Evolutionary conservation across 2,797 vertebrate genomes (phyloP), one percentile per base, ranked within the genome.

Genomic region (Pangasius djambal): DNA sequence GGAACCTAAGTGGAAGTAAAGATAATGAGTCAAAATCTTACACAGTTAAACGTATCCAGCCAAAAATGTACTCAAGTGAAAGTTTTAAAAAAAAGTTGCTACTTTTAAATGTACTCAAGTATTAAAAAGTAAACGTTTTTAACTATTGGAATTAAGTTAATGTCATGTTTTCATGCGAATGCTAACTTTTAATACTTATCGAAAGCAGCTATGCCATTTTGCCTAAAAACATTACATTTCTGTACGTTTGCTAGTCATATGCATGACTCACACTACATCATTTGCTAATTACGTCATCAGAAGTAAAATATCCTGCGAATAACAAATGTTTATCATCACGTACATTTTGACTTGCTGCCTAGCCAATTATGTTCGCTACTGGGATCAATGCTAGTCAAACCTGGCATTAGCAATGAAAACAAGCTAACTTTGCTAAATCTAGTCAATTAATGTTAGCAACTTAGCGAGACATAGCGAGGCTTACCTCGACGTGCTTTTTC

Each of bases 381-480:
- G 77, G 77, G 31, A 78, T 31, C 75, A 55, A 55, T 78, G 77
- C 50, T 79, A 79, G 50, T 78, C 28, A 78, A n/a, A 9, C 6
- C 48, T 52, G 50, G 74, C 74, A 6, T n/a, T 77, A 50, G 74
- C 44, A 50, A 77, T 28, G 22, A 50, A 77, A 77, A 28, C 25
- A n/a, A 48, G 72, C 20, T 75, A 75, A 75, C 40, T 72, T 22
- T 48, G 40, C 48, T 40, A 44, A 40, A 74, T 37, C 6, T 72
- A 40, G 70, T 12, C 40, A 48, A 40, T 48, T 75, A 44, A 48
- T 75, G 72, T 75, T 48, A 48, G 72, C 72, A 13, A 6, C 4
- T 48, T 75, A 25, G 40, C 0, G 0, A 48, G 72, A 75, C 4
- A 48, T 75, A 25, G 40, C 0, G 0, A 48, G 72, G 44, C 40